Base-by-base conservation (phyloP, 2,888 invertebrate genomes). In the Chymomyza procnemis region DNA sequence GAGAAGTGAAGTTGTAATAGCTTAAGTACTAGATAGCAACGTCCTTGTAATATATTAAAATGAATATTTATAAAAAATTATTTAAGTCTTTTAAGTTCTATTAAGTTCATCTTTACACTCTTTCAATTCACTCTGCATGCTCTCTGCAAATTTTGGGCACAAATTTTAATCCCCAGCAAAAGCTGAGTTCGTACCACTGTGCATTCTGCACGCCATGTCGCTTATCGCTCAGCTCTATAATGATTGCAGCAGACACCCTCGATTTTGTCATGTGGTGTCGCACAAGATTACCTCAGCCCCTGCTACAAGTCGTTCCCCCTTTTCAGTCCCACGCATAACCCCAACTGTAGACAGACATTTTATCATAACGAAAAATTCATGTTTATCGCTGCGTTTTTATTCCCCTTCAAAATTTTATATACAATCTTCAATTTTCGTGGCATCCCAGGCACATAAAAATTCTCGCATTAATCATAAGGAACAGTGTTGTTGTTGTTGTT, bases 401-500 rank as follows among this genome's bases (percentile, higher is more conserved):
- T 41, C 50, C 19, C 19, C 50, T 50, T 50, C 50, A 50, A 18
- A n/a, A 22, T 34, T 58, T 26, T 46, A 34, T 16, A 14, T 14
- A 30, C n/a, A n/a, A 30, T 56, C 14, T 56, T 22, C 34, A 41
- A 41, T 41, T 41, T 41, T 41, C 34, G 34, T 41, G 34, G 34
- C 34, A 41, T 56, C 30, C 18, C 46, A 46, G 14, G 71, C 78
- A 52, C 73, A 80, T 78, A 82, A 84, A 88, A 86, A 85, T 87
- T 83, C 85, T 79, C 86, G 78, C 89, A 89, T 89, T 89, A 83
- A 89, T 89, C 89, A 89, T 89, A 73, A 71, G 76, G 76, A 76
- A 41, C 34, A 41, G 41, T 62, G 55, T 55, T 50, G 50, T n/a
- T 52, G 55, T 55, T 65, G 56, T 12, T 26, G 65, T 58, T 67